Conservation (phyloP, 2,113 vertebrate genomes). For the Antigone vipio region DNA sequence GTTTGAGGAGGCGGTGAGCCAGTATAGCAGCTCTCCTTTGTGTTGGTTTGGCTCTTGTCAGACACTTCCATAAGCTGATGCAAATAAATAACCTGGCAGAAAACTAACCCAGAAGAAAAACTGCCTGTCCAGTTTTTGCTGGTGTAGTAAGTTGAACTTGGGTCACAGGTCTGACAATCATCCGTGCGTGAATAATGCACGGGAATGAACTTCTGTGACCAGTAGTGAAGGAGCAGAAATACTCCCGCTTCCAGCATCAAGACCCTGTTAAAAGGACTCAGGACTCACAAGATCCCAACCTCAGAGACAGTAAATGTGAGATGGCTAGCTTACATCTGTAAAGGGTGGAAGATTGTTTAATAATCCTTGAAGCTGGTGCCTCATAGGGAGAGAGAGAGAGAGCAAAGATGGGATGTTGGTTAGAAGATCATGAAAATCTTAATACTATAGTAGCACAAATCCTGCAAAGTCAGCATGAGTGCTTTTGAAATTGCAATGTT, state of each 20-base stretch:
- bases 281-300: not conserved
- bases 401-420: not conserved
- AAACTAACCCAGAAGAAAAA: not conserved
- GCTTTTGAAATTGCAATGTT: not conserved
- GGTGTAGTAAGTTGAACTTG: not conserved
- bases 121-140: not conserved
- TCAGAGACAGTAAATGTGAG: not conserved
- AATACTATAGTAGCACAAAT: not conserved
- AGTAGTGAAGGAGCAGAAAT: not conserved
- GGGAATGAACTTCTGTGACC: not conserved
- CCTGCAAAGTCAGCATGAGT: not conserved
- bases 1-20: not conserved
- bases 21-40: not conserved
- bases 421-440: not conserved
- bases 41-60: not conserved
- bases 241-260: not conserved
- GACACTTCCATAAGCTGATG: not conserved
- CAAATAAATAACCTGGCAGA: not conserved
- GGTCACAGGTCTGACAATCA: not conserved
- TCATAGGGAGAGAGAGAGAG: not conserved
- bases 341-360: not conserved
- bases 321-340: not conserved
- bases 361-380: not conserved
- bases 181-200: rapidly evolving
- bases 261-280: not conserved